Percentiles rank a stretch among this genome's conserved stretches.
Conservation (phyloP, 2,113 vertebrate species). For the Brachyhypopomus gauderio region DNA sequence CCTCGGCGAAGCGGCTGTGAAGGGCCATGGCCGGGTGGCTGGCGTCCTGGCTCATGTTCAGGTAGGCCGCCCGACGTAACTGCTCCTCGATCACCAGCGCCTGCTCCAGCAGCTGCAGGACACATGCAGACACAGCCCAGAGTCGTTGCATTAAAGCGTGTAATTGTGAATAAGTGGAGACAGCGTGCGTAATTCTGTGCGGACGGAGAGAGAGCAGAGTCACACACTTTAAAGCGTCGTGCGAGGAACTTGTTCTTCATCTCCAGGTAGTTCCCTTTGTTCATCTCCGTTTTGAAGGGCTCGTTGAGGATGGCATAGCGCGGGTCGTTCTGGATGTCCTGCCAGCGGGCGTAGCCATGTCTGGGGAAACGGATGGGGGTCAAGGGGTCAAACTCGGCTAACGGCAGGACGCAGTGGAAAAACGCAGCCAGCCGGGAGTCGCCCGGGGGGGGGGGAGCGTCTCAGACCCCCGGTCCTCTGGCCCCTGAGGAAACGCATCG, state of each 20-base stretch:
- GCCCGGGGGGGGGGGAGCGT: neutral
- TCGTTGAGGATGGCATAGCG: conserved; percentile 92
- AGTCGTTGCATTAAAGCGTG: no score
- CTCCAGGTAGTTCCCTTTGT: conserved; percentile 97
- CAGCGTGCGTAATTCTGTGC: no score
- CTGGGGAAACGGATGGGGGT: conserved; percentile 66
- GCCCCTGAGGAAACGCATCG: no score
- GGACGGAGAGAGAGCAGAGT: no score
- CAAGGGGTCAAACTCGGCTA: conserved; percentile 50
- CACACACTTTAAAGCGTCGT: conserved; percentile 88
- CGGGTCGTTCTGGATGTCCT: conserved; percentile 97
- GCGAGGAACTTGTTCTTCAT: conserved; percentile 99
- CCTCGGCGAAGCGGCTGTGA: conserved; percentile 92
- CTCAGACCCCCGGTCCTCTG: neutral
- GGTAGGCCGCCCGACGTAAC: conserved; percentile 90
- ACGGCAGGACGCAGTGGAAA: neutral
- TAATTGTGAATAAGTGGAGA: no score
- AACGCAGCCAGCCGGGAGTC: no score
- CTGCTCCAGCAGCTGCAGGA: conserved; percentile 90
- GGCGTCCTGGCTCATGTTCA: conserved; percentile 98
- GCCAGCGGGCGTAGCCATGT: conserved; percentile 96
- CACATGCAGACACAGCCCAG: neutral
- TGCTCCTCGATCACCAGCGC: conserved; percentile 98
- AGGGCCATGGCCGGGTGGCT: conserved; percentile 94
- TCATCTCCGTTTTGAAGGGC: conserved; percentile 94